phyloP scores from a whole-genome alignment of 2,797 vertebrate genomes.

The Avahi laniger region DNA sequence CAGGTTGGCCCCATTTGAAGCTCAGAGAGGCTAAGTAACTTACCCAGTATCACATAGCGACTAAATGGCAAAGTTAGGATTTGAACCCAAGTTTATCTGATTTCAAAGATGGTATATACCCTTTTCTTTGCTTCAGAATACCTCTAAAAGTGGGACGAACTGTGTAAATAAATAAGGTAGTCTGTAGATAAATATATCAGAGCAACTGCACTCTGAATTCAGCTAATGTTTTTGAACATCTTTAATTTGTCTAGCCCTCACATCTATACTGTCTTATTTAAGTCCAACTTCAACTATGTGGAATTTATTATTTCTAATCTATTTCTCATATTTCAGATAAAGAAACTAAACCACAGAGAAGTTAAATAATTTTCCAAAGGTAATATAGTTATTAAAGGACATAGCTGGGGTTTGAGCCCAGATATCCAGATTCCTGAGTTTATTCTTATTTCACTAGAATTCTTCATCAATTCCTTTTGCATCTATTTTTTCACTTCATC shows the following conservation, averaged over 20 bases:
- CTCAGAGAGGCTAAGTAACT: background rate
- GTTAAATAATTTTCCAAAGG: background rate
- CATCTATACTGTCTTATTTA: background rate
- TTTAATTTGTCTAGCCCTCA: background rate
- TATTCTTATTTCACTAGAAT: background rate
- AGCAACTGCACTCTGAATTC: too few relatives aligned
- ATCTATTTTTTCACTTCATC: background rate
- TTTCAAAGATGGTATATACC: background rate
- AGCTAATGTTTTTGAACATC: background rate
- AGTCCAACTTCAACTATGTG: background rate
- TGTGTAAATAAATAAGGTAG: background rate
- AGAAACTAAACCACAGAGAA: background rate
- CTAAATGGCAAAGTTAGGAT: background rate
- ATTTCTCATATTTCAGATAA: constrained; percentile 28
- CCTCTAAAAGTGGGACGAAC: background rate
- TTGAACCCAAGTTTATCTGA: background rate
- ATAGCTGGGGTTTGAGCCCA: background rate
- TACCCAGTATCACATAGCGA: background rate
- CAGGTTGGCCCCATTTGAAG: background rate
- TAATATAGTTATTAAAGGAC: background rate
- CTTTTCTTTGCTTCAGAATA: constrained; percentile 3
- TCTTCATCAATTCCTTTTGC: background rate
- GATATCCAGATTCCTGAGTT: background rate
- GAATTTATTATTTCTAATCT: background rate
- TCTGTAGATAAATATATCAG: background rate